Evolutionary conservation across 2,797 vertebrate species (phyloP), one percentile per base, ranked within the genome.

Genomic region (Buceros bicornis): DNA sequence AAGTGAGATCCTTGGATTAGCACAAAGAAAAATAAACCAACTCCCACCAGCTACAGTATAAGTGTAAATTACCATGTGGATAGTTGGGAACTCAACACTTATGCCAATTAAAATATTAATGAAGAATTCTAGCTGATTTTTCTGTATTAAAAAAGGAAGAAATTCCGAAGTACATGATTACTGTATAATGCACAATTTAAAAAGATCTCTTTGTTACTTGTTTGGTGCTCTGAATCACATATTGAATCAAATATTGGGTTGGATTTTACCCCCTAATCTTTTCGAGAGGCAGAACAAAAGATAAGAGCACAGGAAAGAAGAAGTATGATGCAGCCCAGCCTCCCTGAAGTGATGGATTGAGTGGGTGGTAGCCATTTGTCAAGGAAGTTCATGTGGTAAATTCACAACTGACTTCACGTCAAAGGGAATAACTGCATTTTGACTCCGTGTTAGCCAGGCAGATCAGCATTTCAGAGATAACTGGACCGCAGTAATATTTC

Each of bases 41-140:
- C 87, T 97, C 71, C 95, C 90, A 97, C 69, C 35, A 87, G 79
- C 82, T 76, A 58, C 80, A 66, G 20, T 45, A 14, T 82, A 54
- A 89, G 82, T 90, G 47, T 88, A 89, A 96, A 90, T 96, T 97
- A 89, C 76, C 66, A 88, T 66, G 65, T 76, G 82, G 86, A 95
- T 82, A 92, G 67, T 64, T 90, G 35, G 81, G 95, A 91, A 93
- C 62, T 58, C 92, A 65, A 82, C 62, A 82, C 53, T 93, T 87
- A 91, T 7, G 37, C 71, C 57, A 95, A 90, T 95, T 96, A 96
- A 97, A 96, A 95, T 90, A 96, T 89, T 95, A 95, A 94, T 91
- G 61, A 84, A 87, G 58, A 91, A 42, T 88, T 95, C 78, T 76
- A 72, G 73, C 45, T 79, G 45, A 70, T 78, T 87, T 81, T 91